Evolutionary conservation across 1,140 invertebrate genomes (phyloP).

Genomic region (Drosophila athabasca): DNA sequence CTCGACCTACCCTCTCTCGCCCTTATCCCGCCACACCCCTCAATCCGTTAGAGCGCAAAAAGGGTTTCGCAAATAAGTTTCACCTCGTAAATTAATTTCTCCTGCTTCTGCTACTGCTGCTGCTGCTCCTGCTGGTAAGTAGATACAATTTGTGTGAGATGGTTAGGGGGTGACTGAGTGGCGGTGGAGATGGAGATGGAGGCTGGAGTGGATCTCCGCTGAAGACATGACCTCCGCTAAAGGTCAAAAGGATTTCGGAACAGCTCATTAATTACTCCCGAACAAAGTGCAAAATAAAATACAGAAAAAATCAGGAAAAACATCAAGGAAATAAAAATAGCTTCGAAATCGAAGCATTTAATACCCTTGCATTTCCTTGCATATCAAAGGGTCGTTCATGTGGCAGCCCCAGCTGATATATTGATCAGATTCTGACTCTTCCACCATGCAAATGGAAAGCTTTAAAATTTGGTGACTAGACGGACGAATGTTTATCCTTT

Average conservation of each 20-base stretch:
- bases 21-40: not conserved
- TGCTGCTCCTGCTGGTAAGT: constrained; percentile 26
- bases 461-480: too few relatives aligned
- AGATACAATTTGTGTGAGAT: constrained; percentile 64
- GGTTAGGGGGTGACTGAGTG: not conserved
- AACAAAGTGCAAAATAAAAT: constrained; percentile 27
- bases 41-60: constrained; percentile 56
- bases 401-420: too few relatives aligned
- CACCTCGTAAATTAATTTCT: constrained; percentile 79
- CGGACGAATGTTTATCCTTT: too few relatives aligned
- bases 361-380: too few relatives aligned
- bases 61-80: constrained; percentile 80
- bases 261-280: constrained; percentile 48
- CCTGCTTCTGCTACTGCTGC: constrained; percentile 25
- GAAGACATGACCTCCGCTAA: constrained; percentile 53
- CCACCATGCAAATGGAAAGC: too few relatives aligned
- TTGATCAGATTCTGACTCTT: too few relatives aligned
- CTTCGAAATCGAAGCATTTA: too few relatives aligned
- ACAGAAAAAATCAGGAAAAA: constrained; percentile 8
- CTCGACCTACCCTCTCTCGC: not conserved
- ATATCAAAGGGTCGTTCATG: too few relatives aligned
- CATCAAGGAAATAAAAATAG: not conserved
- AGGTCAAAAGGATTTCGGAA: constrained; percentile 42
- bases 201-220: constrained; percentile 8
- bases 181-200: not conserved